Percentiles rank a stretch among this genome's conserved stretches.
Evolutionary conservation across 1,140 invertebrate genomes (phyloP).

Genomic region (Drosophila ananassae): DNA sequence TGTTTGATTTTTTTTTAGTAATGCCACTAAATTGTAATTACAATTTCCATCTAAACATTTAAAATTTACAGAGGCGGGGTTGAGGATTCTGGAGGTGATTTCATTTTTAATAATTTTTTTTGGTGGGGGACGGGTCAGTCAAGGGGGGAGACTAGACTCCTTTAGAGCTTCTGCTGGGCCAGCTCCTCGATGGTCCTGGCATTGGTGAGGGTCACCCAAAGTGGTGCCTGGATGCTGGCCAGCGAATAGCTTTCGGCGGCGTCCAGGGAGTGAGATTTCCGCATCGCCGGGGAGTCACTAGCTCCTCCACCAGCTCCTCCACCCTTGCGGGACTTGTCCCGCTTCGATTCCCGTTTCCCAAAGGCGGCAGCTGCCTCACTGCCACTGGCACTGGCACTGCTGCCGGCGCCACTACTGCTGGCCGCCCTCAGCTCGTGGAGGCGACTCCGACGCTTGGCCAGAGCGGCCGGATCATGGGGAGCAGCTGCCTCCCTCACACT

Average conservation of each 20-base stretch:
- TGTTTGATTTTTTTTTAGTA: constrained; percentile 19
- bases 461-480: constrained; percentile 37
- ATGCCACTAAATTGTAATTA: constrained; percentile 32
- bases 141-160: neutral
- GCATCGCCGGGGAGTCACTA: constrained; percentile 37
- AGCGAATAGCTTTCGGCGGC: constrained; percentile 68
- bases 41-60: constrained; percentile 49
- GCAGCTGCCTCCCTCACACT: constrained; percentile 51
- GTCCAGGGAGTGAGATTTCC: constrained; percentile 74
- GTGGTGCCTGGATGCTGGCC: constrained; percentile 85
- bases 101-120: neutral
- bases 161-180: constrained; percentile 70
- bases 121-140: constrained; percentile 5
- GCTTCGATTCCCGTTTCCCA: constrained; percentile 57
- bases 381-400: constrained; percentile 1
- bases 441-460: constrained; percentile 69
- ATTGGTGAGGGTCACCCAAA: constrained; percentile 88
- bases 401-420: constrained; percentile 36
- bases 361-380: constrained; percentile 57
- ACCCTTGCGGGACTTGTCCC: constrained; percentile 28
- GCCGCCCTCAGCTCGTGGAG: constrained; percentile 61
- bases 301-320: neutral
- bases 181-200: constrained; percentile 85
- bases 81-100: constrained; percentile 1
- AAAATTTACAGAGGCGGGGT: constrained; percentile 24